These are phyloP conservation scores for Typhlichthys eigenmanni DNA, from an alignment of 2,797 vertebrate genomes.

Conservation along the genomic window DNA sequence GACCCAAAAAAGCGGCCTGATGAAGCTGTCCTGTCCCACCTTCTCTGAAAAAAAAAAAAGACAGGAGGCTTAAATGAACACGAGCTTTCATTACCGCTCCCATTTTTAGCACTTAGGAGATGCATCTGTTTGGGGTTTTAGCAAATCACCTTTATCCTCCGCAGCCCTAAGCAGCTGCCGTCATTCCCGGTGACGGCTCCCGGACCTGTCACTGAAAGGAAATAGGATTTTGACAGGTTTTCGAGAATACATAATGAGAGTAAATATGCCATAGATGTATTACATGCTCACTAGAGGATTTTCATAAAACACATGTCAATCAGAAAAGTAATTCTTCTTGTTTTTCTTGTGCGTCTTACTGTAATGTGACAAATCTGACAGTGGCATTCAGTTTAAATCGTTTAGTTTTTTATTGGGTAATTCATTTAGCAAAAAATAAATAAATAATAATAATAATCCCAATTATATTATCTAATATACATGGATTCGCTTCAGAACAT, in stretches of 20 bases:
- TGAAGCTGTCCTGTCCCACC: constrained; percentile 62
- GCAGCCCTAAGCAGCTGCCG: constrained; percentile 47
- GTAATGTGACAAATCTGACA: too few species aligned
- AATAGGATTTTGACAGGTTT: constrained; percentile 24
- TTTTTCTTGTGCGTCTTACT: not conserved
- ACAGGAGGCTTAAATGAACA: constrained; percentile 65
- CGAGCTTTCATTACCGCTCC: constrained; percentile 60
- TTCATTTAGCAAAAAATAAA: not conserved
- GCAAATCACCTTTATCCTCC: constrained; percentile 54
- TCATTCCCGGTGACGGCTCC: constrained; percentile 17
- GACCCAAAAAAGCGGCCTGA: constrained; percentile 47
- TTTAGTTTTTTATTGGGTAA: not conserved
- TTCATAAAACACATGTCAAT: constrained; percentile 13
- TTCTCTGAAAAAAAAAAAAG: constrained; percentile 37
- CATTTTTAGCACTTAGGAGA: constrained; percentile 51
- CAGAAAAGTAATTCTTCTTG: not conserved
- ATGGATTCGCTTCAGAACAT: too few species aligned
- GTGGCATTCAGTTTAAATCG: not conserved
- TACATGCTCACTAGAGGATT: constrained; percentile 5
- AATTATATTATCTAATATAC: not conserved
- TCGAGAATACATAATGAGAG: constrained; percentile 10
- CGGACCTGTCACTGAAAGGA: constrained; percentile 28
- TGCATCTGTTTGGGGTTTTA: constrained; percentile 54
- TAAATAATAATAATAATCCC: not conserved
- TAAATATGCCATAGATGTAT: constrained; percentile 12